Base-by-base conservation (phyloP, 2,888 invertebrate species). In the Tenthredo mesomela region DNA sequence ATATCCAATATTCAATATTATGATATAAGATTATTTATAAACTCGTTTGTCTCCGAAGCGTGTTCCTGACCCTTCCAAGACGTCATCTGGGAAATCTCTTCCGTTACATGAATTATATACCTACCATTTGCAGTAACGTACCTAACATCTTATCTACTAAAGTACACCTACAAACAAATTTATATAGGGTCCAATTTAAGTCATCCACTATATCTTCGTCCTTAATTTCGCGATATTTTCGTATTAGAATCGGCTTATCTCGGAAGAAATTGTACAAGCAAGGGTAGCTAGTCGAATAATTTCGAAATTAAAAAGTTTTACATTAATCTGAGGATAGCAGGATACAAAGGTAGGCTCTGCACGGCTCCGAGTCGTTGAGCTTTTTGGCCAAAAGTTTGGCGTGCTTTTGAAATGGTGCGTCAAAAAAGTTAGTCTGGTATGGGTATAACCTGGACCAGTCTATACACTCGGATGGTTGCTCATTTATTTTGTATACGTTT, bases 31-130 rank as follows among this genome's bases (percentile, higher is more conserved):
- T 89, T 88, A 89, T 90, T 90, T 89, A 89, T 90, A 88, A 88
- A 85, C 87, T 75, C 84, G 25, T 80, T 37, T 77, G 86, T 80
- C 80, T 58, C 18, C 61, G 80, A 61, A 61, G 29, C 80, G 61
- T 80, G 58, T 80, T 61, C 37, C 80, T 21, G 58, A 80, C 58
- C 61, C 80, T 21, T 84, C 86, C 21, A 89, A 90, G 89, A 86
- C 86, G 90, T 89, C 90, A 86, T 90, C 85, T 89, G 90, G 90
- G 90, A 90, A 90, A 90, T 90, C 89, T 89, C 54, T 50, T 77
- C 77, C 25, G 50, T 50, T 50, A 47, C 47, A 77, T 80, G 80
- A 80, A 50, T 61, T 37, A 58, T 80, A 58, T 61, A 80, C 40
- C 58, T 61, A 80, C 40, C 58, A 61, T 61, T 61, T 80, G 18